These are phyloP conservation scores for Merops nubicus DNA, from an alignment of 2,113 vertebrate species.

Conservation along the genomic window DNA sequence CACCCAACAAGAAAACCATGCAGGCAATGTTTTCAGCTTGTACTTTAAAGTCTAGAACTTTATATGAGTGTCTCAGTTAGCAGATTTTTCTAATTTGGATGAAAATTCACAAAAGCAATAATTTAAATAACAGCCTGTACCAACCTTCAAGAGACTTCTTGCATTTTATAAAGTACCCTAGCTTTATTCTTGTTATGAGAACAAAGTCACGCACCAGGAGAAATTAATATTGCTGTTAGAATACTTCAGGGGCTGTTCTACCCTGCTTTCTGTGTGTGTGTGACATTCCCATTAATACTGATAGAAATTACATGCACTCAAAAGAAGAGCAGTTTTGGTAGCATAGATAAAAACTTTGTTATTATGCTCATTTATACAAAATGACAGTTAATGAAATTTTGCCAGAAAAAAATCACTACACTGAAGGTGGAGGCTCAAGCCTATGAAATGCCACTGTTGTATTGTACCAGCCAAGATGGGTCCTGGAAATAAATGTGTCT, in stretches of 20 bases:
- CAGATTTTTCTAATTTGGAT: background rate
- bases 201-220: conserved; percentile 4
- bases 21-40: background rate
- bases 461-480: background rate
- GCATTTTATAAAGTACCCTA: background rate
- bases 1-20: background rate
- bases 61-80: background rate
- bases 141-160: conserved; percentile 26
- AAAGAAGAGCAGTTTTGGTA: background rate
- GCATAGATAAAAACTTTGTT: background rate
- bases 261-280: background rate
- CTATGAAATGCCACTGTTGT: background rate
- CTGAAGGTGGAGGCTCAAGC: background rate
- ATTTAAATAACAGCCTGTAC: background rate
- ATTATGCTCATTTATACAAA: background rate
- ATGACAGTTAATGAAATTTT: background rate
- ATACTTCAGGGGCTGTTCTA: conserved; percentile 4
- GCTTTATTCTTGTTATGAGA: background rate
- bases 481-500: background rate
- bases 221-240: conserved; percentile 29
- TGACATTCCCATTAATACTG: background rate
- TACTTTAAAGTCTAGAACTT: background rate
- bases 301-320: background rate
- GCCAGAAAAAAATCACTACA: background rate
- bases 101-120: background rate